Percentiles rank a stretch among this genome's conserved stretches.
Evolutionary conservation across 2,113 vertebrate species (phyloP).

Genomic region (Halcyon senegalensis): DNA sequence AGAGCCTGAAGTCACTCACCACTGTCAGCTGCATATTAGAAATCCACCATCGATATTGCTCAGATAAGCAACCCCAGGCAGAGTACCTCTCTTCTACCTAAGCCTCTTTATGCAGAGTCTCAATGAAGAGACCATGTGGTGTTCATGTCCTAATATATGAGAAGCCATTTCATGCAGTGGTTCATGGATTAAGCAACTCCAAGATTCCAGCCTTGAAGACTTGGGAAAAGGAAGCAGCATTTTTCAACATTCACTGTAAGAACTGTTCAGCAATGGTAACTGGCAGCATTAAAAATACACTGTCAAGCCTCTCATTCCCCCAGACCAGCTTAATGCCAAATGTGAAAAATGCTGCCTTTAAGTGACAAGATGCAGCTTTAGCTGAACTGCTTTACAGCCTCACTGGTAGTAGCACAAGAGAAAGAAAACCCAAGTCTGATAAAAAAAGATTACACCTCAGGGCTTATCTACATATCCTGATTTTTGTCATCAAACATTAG

Average conservation of each 20-base stretch:
- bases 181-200: not conserved
- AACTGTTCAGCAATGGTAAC: not conserved
- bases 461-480: not conserved
- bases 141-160: not conserved
- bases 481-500: not conserved
- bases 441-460: not conserved
- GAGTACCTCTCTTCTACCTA: not conserved
- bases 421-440: not conserved
- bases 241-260: not conserved
- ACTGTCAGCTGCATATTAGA: not conserved
- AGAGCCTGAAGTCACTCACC: not conserved
- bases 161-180: not conserved
- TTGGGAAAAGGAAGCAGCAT: not conserved
- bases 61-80: not conserved
- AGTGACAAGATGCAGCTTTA: not conserved
- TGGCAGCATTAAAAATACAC: not conserved
- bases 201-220: not conserved
- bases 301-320: not conserved
- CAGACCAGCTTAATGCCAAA: not conserved
- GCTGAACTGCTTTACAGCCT: not conserved
- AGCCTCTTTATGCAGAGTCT: not conserved
- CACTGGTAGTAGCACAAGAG: not conserved
- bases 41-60: not conserved
- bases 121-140: fast-evolving
- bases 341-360: not conserved